phyloP scores from a whole-genome alignment of 2,113 vertebrate species.

The Cygnus atratus region DNA sequence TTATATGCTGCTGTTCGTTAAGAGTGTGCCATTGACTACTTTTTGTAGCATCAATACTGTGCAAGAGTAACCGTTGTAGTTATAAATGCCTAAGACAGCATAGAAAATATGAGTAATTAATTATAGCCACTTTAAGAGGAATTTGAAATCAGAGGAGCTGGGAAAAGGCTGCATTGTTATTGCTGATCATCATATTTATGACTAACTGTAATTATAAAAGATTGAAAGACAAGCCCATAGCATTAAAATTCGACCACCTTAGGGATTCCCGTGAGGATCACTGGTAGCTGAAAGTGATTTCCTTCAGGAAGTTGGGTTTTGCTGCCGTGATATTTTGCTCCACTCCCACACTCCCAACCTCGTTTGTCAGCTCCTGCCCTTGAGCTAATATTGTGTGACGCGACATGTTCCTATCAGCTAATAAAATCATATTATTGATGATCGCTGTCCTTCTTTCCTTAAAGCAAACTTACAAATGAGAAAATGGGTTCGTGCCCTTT shows the following conservation, averaged over 20 bases:
- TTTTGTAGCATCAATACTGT: neutral
- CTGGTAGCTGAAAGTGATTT: conserved; percentile 51
- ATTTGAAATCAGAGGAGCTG: conserved; percentile 25
- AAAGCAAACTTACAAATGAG: neutral
- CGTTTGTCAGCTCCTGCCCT: conserved; percentile 57
- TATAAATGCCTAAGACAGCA: neutral
- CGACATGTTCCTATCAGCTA: conserved; percentile 34
- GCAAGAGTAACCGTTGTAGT: neutral
- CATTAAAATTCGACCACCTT: neutral
- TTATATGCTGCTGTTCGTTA: neutral
- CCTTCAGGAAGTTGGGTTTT: conserved; percentile 55
- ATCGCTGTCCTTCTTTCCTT: neutral
- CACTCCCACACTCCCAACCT: conserved; percentile 38
- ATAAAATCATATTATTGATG: conserved; percentile 55
- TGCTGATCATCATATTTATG: conserved; percentile 67
- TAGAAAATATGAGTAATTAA: conserved; percentile 65
- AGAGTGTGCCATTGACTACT: neutral
- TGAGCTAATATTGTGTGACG: conserved; percentile 42
- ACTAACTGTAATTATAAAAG: conserved; percentile 54
- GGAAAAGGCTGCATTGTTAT: conserved; percentile 50
- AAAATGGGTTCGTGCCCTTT: neutral
- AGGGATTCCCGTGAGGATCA: neutral
- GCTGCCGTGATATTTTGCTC: conserved; percentile 41
- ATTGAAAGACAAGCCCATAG: conserved; percentile 39
- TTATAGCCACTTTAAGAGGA: conserved; percentile 49